These are phyloP conservation scores for Mesocentrotus franciscanus DNA, from an alignment of 53 echinoderm and acorn worm species.

Conservation along the genomic window DNA sequence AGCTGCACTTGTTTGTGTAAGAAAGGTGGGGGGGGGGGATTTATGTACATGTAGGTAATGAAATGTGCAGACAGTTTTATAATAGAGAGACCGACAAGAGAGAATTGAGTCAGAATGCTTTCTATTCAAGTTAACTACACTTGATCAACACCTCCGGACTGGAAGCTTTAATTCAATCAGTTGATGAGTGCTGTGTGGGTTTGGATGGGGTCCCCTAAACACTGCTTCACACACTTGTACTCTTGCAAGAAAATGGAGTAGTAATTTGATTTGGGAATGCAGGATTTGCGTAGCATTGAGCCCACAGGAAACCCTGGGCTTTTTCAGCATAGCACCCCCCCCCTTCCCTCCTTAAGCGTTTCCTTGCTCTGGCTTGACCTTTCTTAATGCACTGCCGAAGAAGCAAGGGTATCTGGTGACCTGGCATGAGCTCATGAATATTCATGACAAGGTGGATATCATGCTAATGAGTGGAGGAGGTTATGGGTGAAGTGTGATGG, in stretches of 20 bases:
- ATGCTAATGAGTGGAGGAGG: neutral
- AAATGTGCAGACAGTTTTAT: neutral
- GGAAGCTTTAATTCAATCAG: conserved; percentile 50
- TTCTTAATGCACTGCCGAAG: conserved; percentile 18
- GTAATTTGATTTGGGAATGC: conserved; percentile 63
- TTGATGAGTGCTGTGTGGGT: conserved; percentile 56
- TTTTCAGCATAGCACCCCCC: conserved; percentile 10
- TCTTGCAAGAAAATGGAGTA: conserved; percentile 2
- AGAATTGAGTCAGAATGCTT: conserved; percentile 18
- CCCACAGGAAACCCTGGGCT: conserved; percentile 66
- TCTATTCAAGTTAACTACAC: conserved; percentile 33
- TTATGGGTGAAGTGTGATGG: neutral
- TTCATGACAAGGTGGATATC: conserved; percentile 8
- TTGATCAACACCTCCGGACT: conserved; percentile 59
- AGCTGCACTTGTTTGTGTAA: neutral
- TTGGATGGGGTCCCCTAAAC: conserved; percentile 4
- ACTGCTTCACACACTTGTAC: conserved; percentile 1
- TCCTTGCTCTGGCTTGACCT: conserved; percentile 37
- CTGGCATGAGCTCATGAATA: conserved; percentile 11
- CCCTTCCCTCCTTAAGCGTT: neutral
- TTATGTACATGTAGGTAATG: conserved; percentile 25
- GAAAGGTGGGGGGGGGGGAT: neutral
- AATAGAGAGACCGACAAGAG: neutral
- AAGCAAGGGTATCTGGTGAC: conserved; percentile 36
- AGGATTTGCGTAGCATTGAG: conserved; percentile 56